A percentile compares a stretch with the other conserved stretches of the same genome.
Evolutionary conservation across 2,888 invertebrate species (phyloP).

Genomic region (Dryobota labecula): DNA sequence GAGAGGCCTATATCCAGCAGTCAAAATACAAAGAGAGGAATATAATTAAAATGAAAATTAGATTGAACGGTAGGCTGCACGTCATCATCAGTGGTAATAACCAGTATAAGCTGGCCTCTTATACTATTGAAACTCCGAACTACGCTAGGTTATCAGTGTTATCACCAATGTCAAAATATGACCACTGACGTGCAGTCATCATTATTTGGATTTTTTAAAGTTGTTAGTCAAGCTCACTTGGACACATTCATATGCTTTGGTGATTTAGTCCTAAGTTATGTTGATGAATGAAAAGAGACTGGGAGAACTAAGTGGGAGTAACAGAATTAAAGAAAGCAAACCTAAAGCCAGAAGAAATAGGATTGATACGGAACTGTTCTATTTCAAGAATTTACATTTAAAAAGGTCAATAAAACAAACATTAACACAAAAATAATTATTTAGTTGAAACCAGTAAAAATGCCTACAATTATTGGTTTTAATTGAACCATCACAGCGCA

Average conservation of each 20-base stretch:
- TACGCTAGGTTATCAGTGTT: no score
- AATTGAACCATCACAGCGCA: conserved; percentile 82
- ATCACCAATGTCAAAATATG: background rate
- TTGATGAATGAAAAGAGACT: background rate
- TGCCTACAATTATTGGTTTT: conserved; percentile 73
- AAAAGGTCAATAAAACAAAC: conserved; percentile 7
- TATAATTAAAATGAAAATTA: background rate
- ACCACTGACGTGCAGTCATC: background rate
- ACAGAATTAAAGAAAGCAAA: background rate
- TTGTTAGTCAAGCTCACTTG: background rate
- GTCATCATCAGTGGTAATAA: no score
- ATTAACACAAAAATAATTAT: conserved; percentile 1
- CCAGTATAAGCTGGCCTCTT: no score
- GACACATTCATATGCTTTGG: background rate
- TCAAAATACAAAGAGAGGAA: background rate
- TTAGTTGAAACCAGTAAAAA: conserved; percentile 55
- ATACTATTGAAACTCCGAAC: background rate
- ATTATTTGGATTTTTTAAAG: background rate
- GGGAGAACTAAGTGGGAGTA: background rate
- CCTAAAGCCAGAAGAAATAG: background rate
- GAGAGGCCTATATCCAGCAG: no score
- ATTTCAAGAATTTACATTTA: background rate
- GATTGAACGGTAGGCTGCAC: background rate
- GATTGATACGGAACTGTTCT: background rate
- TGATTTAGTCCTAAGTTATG: background rate